Percentiles rank a stretch among this genome's conserved stretches.
phyloP scores from a whole-genome alignment of 1,140 invertebrate species.

The Hypothenemus hampei region DNA sequence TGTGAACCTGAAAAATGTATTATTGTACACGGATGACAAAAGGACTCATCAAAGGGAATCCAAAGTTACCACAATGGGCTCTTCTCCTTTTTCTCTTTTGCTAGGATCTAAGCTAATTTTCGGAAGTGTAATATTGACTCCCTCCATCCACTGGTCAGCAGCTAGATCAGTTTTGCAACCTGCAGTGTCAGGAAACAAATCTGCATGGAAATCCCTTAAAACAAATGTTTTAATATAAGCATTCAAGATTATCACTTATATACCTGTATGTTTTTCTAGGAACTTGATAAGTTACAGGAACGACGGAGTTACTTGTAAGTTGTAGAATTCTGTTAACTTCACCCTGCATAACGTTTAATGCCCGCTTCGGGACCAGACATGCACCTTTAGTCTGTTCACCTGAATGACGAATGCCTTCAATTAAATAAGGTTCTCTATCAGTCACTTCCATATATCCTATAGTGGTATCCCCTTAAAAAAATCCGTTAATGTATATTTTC shows the following conservation, averaged over 20 bases:
- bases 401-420: constrained; percentile 74
- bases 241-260: background rate
- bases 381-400: constrained; percentile 90
- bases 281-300: constrained; percentile 91
- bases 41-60: constrained; percentile 11
- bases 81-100: constrained; percentile 56
- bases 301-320: constrained; percentile 76
- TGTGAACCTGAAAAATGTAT: constrained; percentile 39
- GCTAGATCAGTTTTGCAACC: constrained; percentile 70
- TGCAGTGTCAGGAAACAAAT: constrained; percentile 85
- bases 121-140: constrained; percentile 62
- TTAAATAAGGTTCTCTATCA: constrained; percentile 77
- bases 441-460: constrained; percentile 82
- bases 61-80: constrained; percentile 55
- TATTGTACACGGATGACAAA: no score
- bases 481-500: background rate
- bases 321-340: constrained; percentile 89
- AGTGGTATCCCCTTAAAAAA: constrained; percentile 63
- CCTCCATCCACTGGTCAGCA: constrained; percentile 72
- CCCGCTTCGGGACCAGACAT: constrained; percentile 85
- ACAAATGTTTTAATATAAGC: background rate
- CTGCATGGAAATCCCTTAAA: constrained; percentile 72
- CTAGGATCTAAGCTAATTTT: constrained; percentile 77
- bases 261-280: constrained; percentile 66
- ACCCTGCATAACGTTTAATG: constrained; percentile 88